These are phyloP conservation scores for Cheilinus undulatus DNA, from an alignment of 2,113 vertebrate genomes.

Conservation along the genomic window DNA sequence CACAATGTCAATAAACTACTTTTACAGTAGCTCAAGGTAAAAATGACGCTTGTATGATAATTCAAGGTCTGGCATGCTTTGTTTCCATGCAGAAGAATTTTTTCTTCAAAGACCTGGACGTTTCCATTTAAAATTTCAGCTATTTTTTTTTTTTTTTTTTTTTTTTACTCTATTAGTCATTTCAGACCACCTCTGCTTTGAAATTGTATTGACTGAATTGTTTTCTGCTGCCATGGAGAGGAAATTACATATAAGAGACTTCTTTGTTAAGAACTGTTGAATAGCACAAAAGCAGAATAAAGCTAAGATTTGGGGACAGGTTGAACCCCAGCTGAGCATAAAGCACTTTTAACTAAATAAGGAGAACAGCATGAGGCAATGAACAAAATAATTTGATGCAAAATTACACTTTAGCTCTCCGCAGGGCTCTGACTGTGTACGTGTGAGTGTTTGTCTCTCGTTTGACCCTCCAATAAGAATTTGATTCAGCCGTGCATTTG, in stretches of 20 bases:
- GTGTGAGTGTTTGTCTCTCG: slow-evolving; percentile 12
- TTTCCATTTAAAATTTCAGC: background rate
- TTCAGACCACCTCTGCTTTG: background rate
- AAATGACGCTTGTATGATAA: background rate
- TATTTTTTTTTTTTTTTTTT: too few relatives aligned
- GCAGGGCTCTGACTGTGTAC: slow-evolving; percentile 1
- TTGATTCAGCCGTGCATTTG: slow-evolving; percentile 25
- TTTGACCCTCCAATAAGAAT: slow-evolving; percentile 47
- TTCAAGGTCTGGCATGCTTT: background rate
- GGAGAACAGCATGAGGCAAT: slow-evolving; percentile 31
- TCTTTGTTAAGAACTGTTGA: slow-evolving; percentile 25
- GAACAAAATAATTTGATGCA: slow-evolving; percentile 31
- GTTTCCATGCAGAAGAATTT: background rate
- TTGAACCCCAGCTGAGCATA: background rate
- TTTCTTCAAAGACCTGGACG: background rate
- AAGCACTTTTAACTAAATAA: slow-evolving; percentile 26
- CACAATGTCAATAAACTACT: background rate
- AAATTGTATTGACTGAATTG: background rate
- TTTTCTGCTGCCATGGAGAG: background rate
- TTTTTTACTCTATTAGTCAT: background rate
- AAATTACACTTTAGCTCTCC: slow-evolving; percentile 8
- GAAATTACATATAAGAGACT: slow-evolving; percentile 15
- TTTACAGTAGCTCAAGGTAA: background rate
- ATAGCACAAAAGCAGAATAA: slow-evolving; percentile 1
- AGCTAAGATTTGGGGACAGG: slow-evolving; percentile 6